phyloP scores from a whole-genome alignment of 2,888 invertebrate genomes.

The Mythimna pallens region DNA sequence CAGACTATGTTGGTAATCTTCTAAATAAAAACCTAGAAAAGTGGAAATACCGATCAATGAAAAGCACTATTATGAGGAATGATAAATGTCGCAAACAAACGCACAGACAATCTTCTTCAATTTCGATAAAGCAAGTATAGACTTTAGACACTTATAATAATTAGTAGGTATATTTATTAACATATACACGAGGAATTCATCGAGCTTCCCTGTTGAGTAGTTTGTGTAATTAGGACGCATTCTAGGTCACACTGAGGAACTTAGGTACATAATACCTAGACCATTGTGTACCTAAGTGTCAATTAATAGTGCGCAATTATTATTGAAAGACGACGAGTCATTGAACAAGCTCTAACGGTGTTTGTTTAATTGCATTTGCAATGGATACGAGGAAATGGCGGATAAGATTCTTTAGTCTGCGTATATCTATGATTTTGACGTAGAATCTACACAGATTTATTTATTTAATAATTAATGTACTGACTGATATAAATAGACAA shows the following conservation, averaged over 20 bases:
- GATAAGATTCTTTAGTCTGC: not conserved
- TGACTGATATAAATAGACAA: too few species aligned
- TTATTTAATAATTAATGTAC: too few species aligned
- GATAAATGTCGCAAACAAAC: not conserved
- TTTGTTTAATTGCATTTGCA: constrained; percentile 14
- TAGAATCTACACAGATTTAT: too few species aligned
- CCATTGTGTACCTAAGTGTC: constrained; percentile 33
- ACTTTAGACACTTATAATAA: constrained; percentile 34
- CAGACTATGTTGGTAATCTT: too few species aligned
- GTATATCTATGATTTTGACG: not conserved
- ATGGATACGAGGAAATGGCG: constrained; percentile 7
- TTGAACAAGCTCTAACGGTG: constrained; percentile 20
- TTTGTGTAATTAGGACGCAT: constrained; percentile 42
- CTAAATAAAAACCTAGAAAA: too few species aligned
- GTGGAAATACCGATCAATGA: too few species aligned
- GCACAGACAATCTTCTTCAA: not conserved
- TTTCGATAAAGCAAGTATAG: constrained; percentile 2
- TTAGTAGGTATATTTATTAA: constrained; percentile 70
- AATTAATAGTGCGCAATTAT: constrained; percentile 25
- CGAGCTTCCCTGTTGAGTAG: constrained; percentile 47
- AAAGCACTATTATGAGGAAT: too few species aligned
- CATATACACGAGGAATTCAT: constrained; percentile 68
- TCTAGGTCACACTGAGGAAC: constrained; percentile 24
- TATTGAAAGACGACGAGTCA: constrained; percentile 6
- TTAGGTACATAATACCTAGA: constrained; percentile 18